Conservation (phyloP, 1,140 invertebrate genomes). For the Delia radicum region DNA sequence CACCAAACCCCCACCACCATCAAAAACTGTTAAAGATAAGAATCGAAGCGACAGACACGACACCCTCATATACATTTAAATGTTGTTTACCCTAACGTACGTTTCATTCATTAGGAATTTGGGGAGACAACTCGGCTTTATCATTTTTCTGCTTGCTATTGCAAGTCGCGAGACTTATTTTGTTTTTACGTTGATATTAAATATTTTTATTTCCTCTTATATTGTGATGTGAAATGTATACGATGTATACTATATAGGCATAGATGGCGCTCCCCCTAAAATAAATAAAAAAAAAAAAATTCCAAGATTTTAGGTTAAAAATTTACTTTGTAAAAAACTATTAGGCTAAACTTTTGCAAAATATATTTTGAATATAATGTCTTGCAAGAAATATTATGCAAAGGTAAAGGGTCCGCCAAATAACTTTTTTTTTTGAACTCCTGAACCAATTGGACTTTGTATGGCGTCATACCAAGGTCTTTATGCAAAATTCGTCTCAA, state of each 20-base stretch:
- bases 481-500: no score
- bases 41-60: no score
- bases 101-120: constrained; percentile 18
- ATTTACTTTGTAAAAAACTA: not conserved
- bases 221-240: not conserved
- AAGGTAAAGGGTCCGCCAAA: no score
- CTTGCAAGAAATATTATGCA: no score
- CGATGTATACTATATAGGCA: not conserved
- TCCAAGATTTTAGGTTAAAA: constrained; percentile 5
- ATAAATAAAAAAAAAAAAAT: not conserved
- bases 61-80: no score
- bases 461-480: no score
- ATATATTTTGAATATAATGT: no score
- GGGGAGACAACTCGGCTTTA: constrained; percentile 33
- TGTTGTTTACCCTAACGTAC: not conserved
- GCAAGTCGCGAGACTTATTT: constrained; percentile 29
- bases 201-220: not conserved
- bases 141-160: constrained; percentile 22
- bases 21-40: not conserved
- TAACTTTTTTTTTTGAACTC: no score
- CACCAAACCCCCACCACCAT: not conserved
- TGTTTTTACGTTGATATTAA: not conserved
- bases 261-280: constrained; percentile 1
- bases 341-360: no score
- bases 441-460: no score